Percentiles rank a stretch among this genome's conserved stretches.
These are phyloP conservation scores for Orientallactaga bullata DNA, from an alignment of 2,113 vertebrate species.

Conservation along the genomic window DNA sequence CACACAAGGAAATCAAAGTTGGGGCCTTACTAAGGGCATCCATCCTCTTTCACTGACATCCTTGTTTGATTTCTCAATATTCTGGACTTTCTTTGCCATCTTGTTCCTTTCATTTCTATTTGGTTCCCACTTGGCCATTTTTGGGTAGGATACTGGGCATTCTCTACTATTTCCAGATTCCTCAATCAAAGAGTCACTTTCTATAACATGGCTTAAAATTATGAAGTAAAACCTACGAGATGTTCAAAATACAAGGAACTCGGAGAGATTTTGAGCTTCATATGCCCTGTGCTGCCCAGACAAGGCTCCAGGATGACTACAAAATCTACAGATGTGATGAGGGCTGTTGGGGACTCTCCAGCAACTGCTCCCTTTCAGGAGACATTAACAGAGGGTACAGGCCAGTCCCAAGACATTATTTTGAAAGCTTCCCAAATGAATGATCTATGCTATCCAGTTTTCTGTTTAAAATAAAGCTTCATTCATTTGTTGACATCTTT, in stretches of 20 bases:
- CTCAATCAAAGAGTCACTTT: neutral
- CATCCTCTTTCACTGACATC: neutral
- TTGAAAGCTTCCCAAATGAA: neutral
- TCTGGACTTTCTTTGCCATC: neutral
- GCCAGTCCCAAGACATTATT: neutral
- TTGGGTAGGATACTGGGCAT: neutral
- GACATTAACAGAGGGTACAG: neutral
- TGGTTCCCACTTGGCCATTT: neutral
- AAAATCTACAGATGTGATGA: fast-evolving
- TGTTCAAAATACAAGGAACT: neutral
- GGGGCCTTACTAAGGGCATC: neutral
- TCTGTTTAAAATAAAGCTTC: neutral
- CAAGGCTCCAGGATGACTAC: too few species aligned
- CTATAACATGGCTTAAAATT: constrained; percentile 13
- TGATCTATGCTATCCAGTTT: neutral
- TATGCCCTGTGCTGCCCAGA: neutral
- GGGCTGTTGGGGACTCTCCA: neutral
- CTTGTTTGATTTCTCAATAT: neutral
- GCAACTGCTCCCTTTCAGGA: too few species aligned
- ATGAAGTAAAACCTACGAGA: constrained; percentile 54
- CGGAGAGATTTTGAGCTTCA: neutral
- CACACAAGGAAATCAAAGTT: neutral
- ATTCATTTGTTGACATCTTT: neutral
- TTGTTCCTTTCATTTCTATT: neutral
- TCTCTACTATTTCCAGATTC: neutral